A percentile compares a stretch with the other conserved stretches of the same genome.
Evolutionary conservation across 2,888 invertebrate species (phyloP).

Genomic region (Microlaimidae sp.): DNA sequence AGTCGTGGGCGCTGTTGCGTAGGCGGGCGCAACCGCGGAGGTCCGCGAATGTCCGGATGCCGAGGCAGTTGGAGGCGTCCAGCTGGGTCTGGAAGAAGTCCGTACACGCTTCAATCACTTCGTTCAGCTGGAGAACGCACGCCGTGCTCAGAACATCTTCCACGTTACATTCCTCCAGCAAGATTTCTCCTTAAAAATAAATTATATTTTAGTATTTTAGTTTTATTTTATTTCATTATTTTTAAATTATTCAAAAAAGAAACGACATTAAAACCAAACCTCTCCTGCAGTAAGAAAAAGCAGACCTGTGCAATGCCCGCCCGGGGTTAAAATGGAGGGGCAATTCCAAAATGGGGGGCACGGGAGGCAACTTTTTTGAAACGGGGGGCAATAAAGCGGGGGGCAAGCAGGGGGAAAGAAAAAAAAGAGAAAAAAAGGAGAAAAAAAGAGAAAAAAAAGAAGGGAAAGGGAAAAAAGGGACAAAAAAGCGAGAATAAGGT

Average conservation of each 20-base stretch:
- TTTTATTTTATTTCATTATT: background rate
- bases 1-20: constrained; percentile 61
- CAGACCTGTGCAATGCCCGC: too few relatives aligned
- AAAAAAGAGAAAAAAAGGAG: too few relatives aligned
- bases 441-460: too few relatives aligned
- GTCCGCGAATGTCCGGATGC: constrained; percentile 78
- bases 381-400: too few relatives aligned
- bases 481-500: too few relatives aligned
- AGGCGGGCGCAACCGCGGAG: constrained; percentile 66
- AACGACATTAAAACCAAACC: background rate
- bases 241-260: too few relatives aligned
- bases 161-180: constrained; percentile 73
- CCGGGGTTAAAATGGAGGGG: too few relatives aligned
- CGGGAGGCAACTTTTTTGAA: too few relatives aligned
- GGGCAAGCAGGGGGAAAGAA: too few relatives aligned
- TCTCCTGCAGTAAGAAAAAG: background rate
- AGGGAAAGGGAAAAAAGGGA: too few relatives aligned
- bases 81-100: constrained; percentile 70
- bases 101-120: constrained; percentile 74
- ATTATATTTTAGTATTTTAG: constrained; percentile 13
- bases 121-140: constrained; percentile 60
- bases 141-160: constrained; percentile 69
- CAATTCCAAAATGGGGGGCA: too few relatives aligned
- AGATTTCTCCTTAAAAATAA: constrained; percentile 48
- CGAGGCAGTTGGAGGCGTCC: constrained; percentile 81